Evolutionary conservation across 1,140 invertebrate genomes (phyloP), one percentile per base, ranked within the genome.

Genomic region (Nomia melanderi): DNA sequence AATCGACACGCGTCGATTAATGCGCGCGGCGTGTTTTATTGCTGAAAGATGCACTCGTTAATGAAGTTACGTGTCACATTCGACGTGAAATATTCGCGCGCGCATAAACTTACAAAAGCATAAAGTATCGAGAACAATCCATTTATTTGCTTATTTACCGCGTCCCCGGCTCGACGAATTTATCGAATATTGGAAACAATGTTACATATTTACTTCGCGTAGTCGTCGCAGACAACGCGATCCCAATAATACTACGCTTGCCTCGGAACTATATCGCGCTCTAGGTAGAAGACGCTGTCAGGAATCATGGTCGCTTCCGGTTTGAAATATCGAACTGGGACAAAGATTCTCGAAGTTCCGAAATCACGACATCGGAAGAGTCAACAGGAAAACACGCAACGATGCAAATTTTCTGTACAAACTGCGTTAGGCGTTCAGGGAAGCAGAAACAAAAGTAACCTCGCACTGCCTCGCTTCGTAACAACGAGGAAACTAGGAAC

Each of bases 281-380:
- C n/a, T 31, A 60, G 20, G 20, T 60, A 2, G 57, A 60, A 60
- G 57, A 36, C 57, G 31, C 23, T 36, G 57, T 60, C 57, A 36
- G 23, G 57, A 23, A 23, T 60, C 57, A 33, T 31, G 23, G 54
- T 33, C n/a, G 31, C 31, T 29, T 53, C 27, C 47, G 29, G 27
- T 53, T 36, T 27, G 17, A 33, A 1, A 47, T 17, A 67, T 67
- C 50, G 64, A 67, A 67, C 41, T 53, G 29, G 64, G 23, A 36
- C 47, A 33, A 50, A 23, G 47, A 67, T 14, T 31, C 12, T n/a
- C 12, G 6, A 31, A 50, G 47, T 67, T 67, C 31, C 5, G 4
- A 54, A 54, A 67, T 36, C 20, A n/a, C 9, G 17, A 36, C 9
- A 36, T 29, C 20, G 23, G 17, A 67, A 53, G 29, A 17, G 41